These are phyloP conservation scores for Limnephilus rhombicus DNA, from an alignment of 2,888 invertebrate species.

Conservation along the genomic window DNA sequence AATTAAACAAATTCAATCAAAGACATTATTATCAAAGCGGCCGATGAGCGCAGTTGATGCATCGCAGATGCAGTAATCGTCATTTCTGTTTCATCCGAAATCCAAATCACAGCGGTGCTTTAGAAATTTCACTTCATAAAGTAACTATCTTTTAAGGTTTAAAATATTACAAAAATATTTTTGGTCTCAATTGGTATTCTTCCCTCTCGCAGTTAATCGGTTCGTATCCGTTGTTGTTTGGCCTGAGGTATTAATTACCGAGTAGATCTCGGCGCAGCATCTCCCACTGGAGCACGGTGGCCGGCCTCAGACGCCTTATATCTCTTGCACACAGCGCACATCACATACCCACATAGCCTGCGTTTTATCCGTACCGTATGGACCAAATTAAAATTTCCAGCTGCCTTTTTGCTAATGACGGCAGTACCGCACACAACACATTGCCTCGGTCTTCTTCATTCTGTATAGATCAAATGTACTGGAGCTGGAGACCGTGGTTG, in stretches of 20 bases:
- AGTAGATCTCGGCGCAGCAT: conserved; percentile 64
- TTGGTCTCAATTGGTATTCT: neutral
- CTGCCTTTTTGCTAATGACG: no score
- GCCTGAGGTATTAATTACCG: conserved; percentile 66
- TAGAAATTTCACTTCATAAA: no score
- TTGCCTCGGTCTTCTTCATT: no score
- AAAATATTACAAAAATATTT: neutral
- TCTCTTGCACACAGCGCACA: neutral
- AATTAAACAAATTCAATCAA: no score
- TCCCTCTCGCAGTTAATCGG: conserved; percentile 38
- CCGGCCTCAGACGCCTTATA: conserved; percentile 12
- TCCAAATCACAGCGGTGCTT: no score
- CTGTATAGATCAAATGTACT: neutral
- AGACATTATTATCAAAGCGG: no score
- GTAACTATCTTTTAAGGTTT: neutral
- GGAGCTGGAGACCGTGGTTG: no score
- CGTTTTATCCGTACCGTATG: neutral
- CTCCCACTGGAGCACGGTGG: conserved; percentile 55
- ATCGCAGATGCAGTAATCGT: no score
- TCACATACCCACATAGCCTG: neutral
- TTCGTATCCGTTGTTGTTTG: conserved; percentile 61
- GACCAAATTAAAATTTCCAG: neutral
- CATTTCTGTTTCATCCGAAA: no score
- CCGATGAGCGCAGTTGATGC: no score
- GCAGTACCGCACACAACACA: neutral